A percentile compares a stretch with the other conserved stretches of the same genome.
These are phyloP conservation scores for Enteromius radiatus DNA, from an alignment of 2,797 vertebrate species.

Conservation along the genomic window DNA sequence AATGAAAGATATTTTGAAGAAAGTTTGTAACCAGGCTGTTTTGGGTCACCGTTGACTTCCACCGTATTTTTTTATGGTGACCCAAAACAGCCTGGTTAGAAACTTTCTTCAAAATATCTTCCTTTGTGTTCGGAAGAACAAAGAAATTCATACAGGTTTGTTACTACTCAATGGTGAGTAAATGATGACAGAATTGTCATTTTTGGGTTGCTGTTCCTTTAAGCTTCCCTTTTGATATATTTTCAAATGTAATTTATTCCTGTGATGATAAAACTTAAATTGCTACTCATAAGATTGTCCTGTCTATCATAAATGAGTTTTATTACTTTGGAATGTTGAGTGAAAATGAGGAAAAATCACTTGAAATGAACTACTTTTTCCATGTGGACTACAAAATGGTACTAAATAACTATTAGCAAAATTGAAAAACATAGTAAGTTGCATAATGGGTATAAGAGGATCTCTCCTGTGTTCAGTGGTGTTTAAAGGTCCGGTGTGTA, in stretches of 20 bases:
- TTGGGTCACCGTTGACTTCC: too few relatives aligned
- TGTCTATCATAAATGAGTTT: background rate
- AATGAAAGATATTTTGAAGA: too few relatives aligned
- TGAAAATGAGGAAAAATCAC: background rate
- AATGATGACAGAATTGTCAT: too few relatives aligned
- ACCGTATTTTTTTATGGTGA: too few relatives aligned
- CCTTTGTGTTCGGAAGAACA: too few relatives aligned
- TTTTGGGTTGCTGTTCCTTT: too few relatives aligned
- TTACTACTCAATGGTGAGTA: too few relatives aligned
- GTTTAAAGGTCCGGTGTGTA: constrained; percentile 71
- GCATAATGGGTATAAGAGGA: background rate
- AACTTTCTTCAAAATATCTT: too few relatives aligned
- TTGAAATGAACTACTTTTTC: background rate
- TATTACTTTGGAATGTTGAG: background rate
- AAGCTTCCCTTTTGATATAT: background rate
- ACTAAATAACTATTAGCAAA: background rate
- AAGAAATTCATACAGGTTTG: too few relatives aligned
- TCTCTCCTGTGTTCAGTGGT: constrained; percentile 53
- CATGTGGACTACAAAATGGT: background rate
- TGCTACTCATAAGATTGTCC: background rate
- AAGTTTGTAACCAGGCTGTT: too few relatives aligned
- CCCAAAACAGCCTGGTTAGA: too few relatives aligned
- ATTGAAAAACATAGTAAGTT: background rate
- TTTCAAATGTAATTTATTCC: background rate
- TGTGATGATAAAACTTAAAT: background rate